Evolutionary conservation across 1,140 invertebrate genomes (phyloP).

Genomic region (Heliothis subflexa): DNA sequence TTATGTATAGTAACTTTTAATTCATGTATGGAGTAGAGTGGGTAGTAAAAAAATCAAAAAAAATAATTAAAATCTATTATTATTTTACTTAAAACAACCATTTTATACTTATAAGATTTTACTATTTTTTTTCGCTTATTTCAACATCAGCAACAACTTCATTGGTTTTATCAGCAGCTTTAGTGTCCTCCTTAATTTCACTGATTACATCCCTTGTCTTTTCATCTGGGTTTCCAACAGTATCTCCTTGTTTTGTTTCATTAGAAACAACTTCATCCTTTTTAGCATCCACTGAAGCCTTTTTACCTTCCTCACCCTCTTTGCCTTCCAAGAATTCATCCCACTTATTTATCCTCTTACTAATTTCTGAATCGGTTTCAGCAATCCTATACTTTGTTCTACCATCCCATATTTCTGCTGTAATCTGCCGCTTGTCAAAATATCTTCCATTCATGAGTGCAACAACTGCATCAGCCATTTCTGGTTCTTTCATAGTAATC

Average conservation of each 20-base stretch:
- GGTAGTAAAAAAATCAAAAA: neutral
- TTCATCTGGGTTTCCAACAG: neutral
- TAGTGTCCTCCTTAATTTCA: neutral
- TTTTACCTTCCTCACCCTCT: slow-evolving; percentile 57
- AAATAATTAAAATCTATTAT: neutral
- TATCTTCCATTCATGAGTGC: slow-evolving; percentile 96
- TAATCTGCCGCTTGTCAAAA: slow-evolving; percentile 94
- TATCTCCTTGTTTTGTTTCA: neutral
- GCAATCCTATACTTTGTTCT: slow-evolving; percentile 96
- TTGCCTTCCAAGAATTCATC: slow-evolving; percentile 90
- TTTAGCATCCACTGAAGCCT: slow-evolving; percentile 30
- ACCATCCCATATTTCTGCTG: slow-evolving; percentile 97
- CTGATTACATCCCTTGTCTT: neutral
- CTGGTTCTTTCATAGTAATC: slow-evolving; percentile 95
- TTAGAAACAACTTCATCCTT: slow-evolving; percentile 7
- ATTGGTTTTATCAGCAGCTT: neutral
- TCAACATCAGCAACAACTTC: neutral
- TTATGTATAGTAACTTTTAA: no score
- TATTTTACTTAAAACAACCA: neutral
- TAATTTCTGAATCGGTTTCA: slow-evolving; percentile 96
- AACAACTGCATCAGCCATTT: slow-evolving; percentile 96
- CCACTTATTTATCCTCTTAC: slow-evolving; percentile 95
- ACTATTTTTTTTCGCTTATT: neutral
- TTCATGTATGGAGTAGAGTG: neutral
- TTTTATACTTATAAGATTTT: neutral